Conservation (phyloP, 2,113 vertebrate genomes). For the Aramus guarauna region DNA sequence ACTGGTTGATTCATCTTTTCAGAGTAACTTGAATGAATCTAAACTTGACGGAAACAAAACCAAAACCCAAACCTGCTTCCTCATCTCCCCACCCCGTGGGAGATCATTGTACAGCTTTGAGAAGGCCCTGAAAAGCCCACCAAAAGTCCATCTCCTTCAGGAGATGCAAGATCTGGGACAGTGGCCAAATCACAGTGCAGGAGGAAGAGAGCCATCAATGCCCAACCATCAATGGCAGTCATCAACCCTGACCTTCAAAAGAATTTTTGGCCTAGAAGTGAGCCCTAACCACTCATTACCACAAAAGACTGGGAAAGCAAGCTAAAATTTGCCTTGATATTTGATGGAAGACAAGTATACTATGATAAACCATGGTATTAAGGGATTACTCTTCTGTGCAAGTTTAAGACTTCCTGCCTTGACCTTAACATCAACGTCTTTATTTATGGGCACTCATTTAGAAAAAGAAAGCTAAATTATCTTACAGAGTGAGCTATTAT, state of each 20-base stretch:
- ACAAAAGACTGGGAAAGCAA: neutral
- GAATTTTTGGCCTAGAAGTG: neutral
- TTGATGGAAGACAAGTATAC: neutral
- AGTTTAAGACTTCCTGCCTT: neutral
- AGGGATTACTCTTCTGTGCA: neutral
- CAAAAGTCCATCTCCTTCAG: neutral
- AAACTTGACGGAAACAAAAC: neutral
- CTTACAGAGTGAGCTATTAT: neutral
- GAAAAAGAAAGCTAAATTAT: neutral
- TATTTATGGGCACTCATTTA: neutral
- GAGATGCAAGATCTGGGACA: neutral
- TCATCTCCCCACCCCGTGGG: accelerated
- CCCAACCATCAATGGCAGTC: neutral
- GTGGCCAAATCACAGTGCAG: neutral
- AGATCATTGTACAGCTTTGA: neutral
- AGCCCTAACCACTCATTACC: neutral
- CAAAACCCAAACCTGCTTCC: neutral
- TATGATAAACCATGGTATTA: neutral
- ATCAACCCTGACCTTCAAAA: neutral
- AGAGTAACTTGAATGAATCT: neutral
- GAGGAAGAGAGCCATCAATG: neutral
- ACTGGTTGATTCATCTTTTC: neutral
- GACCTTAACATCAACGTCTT: neutral
- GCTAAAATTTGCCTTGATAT: neutral
- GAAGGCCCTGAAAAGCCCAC: neutral